Percentiles rank a stretch among this genome's conserved stretches.
phyloP scores from a whole-genome alignment of 2,888 invertebrate genomes.

The Phengaris alcon region DNA sequence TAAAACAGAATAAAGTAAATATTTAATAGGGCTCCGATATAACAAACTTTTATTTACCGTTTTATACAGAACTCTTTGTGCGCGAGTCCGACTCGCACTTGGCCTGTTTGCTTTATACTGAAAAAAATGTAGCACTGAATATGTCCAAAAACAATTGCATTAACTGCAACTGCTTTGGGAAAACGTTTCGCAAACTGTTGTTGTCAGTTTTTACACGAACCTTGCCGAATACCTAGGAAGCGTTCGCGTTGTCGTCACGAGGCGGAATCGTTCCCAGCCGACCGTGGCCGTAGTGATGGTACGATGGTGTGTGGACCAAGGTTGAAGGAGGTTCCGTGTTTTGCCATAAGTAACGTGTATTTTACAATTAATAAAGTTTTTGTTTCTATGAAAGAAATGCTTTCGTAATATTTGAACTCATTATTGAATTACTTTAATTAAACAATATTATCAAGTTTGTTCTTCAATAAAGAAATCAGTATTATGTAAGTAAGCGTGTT shows the following conservation, averaged over 20 bases:
- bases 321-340: not conserved
- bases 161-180: not conserved
- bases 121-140: too few relatives aligned
- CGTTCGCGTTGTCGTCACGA: constrained; percentile 50
- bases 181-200: not conserved
- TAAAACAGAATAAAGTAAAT: too few relatives aligned
- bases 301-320: not conserved
- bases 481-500: not conserved
- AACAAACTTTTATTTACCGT: too few relatives aligned
- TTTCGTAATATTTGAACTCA: too few relatives aligned
- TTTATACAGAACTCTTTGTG: too few relatives aligned
- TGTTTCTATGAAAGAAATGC: not conserved
- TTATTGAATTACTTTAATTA: too few relatives aligned
- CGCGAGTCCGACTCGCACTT: too few relatives aligned
- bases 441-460: too few relatives aligned
- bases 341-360: not conserved
- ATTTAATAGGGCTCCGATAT: too few relatives aligned
- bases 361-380: not conserved
- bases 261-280: constrained; percentile 53
- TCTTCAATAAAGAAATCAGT: too few relatives aligned
- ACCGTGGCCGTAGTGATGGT: constrained; percentile 40
- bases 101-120: too few relatives aligned
- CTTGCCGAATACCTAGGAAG: constrained; percentile 50
- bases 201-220: constrained; percentile 16
- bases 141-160: too few relatives aligned